phyloP scores from a whole-genome alignment of 2,113 vertebrate genomes.

The Cettia cetti region DNA sequence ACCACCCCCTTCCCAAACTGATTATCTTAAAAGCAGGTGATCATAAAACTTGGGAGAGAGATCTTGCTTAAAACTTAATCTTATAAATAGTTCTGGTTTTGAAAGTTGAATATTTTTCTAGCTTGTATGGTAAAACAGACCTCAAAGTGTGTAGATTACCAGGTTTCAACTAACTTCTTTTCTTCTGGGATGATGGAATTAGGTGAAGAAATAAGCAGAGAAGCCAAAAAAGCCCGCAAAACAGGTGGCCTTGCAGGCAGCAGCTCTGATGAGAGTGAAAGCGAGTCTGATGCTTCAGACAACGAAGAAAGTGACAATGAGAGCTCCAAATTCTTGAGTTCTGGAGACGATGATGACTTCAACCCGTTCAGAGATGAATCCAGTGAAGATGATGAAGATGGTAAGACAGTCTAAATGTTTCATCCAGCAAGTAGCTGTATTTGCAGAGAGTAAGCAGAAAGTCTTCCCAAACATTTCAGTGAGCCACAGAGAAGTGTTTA shows the following conservation, averaged over 20 bases:
- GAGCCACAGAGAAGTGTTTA: neutral
- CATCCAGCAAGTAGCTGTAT: neutral
- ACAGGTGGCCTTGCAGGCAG: conserved; percentile 87
- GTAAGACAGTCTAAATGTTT: conserved; percentile 68
- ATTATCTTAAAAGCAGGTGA: neutral
- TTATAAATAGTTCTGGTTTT: neutral
- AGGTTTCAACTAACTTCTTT: neutral
- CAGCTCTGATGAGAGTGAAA: conserved; percentile 91
- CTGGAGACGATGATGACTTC: conserved; percentile 92
- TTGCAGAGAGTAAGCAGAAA: neutral
- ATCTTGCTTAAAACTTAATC: neutral
- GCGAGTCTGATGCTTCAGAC: conserved; percentile 81
- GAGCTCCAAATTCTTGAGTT: conserved; percentile 93
- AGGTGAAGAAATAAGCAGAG: conserved; percentile 87
- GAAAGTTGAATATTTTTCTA: neutral
- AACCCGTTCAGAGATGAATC: conserved; percentile 97
- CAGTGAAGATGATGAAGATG: conserved; percentile 90
- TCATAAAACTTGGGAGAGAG: neutral
- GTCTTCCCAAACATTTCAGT: neutral
- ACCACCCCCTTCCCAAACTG: neutral
- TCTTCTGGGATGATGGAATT: neutral
- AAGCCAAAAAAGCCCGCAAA: conserved; percentile 86
- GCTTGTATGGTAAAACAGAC: neutral
- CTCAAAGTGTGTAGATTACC: neutral
- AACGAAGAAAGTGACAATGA: conserved; percentile 89